Evolutionary conservation across 2,797 vertebrate genomes (phyloP).

Genomic region (Thripadectes ignobilis): DNA sequence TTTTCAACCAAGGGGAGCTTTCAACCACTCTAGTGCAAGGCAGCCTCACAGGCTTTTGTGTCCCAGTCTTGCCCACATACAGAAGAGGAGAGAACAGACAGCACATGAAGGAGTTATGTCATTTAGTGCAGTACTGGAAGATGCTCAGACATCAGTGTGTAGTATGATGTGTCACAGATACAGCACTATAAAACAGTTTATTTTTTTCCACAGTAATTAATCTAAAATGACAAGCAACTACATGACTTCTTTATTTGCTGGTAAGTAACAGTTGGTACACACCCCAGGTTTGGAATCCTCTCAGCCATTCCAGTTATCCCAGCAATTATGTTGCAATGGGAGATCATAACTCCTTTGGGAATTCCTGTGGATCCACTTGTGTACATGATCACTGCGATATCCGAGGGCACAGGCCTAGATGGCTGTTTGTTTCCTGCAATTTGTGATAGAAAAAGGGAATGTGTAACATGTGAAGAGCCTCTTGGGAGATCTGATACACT

Average conservation of each 20-base stretch:
- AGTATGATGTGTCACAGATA: not conserved
- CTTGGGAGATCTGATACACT: not conserved
- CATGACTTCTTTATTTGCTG: not conserved
- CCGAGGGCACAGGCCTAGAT: constrained; percentile 78
- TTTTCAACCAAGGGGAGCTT: not conserved
- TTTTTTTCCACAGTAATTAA: not conserved
- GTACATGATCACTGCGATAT: constrained; percentile 96
- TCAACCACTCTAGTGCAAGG: not conserved
- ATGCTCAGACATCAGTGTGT: not conserved
- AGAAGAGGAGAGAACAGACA: not conserved
- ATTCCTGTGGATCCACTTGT: constrained; percentile 93
- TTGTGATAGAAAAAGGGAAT: not conserved
- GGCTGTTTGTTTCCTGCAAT: constrained; percentile 77
- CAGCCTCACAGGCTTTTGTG: not conserved
- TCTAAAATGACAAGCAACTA: not conserved
- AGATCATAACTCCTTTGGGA: constrained; percentile 96
- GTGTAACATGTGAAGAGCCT: not conserved
- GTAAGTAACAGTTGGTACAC: not conserved
- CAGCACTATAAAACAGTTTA: not conserved
- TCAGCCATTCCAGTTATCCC: constrained; percentile 91
- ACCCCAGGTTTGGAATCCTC: constrained; percentile 89
- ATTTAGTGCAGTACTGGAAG: not conserved
- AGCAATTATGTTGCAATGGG: constrained; percentile 91
- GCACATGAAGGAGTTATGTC: not conserved
- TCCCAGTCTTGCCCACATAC: not conserved